phyloP scores from a whole-genome alignment of 2,888 invertebrate genomes.

The Patella ulyssiponensis region DNA sequence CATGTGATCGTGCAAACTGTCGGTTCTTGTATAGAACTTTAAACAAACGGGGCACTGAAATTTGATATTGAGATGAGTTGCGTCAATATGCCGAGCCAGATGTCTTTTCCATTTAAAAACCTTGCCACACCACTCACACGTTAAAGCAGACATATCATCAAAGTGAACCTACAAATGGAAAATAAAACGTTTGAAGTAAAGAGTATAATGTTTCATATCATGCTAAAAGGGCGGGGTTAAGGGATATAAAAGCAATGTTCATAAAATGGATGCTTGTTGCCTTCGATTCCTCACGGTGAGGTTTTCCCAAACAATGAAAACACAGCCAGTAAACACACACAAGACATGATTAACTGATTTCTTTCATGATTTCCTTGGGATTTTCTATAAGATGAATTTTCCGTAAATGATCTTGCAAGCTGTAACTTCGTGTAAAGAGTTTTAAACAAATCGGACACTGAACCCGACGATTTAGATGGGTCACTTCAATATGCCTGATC shows the following conservation, averaged over 20 bases:
- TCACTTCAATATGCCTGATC: background rate
- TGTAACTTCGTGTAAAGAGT: background rate
- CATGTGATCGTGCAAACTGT: background rate
- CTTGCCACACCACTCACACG: background rate
- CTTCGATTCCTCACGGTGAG: too few relatives aligned
- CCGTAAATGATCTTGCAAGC: background rate
- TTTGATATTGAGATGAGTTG: background rate
- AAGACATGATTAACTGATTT: too few relatives aligned
- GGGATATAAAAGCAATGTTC: too few relatives aligned
- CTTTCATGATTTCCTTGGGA: too few relatives aligned
- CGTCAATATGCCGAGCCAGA: background rate
- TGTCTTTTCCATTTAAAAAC: background rate
- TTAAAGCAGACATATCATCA: too few relatives aligned
- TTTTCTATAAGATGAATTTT: background rate
- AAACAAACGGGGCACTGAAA: background rate
- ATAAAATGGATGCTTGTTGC: too few relatives aligned
- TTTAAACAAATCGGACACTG: background rate
- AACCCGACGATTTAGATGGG: background rate
- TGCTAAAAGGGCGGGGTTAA: too few relatives aligned
- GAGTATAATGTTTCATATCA: too few relatives aligned
- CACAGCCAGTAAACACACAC: too few relatives aligned
- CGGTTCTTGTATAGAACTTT: background rate
- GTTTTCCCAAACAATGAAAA: too few relatives aligned
- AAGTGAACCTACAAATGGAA: too few relatives aligned
- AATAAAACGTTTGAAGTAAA: too few relatives aligned